phyloP scores from a whole-genome alignment of 2,888 invertebrate genomes.

The Elegia similella region DNA sequence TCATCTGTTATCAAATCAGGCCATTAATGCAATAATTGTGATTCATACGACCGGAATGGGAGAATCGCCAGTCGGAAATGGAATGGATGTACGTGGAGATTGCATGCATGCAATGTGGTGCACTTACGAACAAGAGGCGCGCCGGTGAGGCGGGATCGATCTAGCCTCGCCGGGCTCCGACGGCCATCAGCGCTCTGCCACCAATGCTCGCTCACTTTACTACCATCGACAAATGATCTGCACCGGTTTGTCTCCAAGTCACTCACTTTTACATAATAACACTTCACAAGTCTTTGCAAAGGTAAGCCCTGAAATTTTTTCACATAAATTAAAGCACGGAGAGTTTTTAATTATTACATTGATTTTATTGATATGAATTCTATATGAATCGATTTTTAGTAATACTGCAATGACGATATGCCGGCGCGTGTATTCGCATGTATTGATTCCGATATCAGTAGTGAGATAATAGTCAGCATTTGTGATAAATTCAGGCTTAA shows the following conservation, averaged over 20 bases:
- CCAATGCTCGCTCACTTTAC: slow-evolving; percentile 45
- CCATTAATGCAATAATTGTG: slow-evolving; percentile 10
- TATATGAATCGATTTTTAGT: too few species aligned
- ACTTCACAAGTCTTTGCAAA: slow-evolving; percentile 11
- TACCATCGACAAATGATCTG: slow-evolving; percentile 28
- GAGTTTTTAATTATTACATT: not conserved
- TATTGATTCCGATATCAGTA: slow-evolving; percentile 58
- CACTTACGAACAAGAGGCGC: slow-evolving; percentile 56
- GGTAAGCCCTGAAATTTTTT: not conserved
- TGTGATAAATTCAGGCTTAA: slow-evolving; percentile 50
- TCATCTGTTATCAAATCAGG: not conserved
- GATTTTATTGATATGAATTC: not conserved
- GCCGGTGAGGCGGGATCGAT: slow-evolving; percentile 66
- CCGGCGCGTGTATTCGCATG: slow-evolving; percentile 27
- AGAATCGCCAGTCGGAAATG: slow-evolving; percentile 14
- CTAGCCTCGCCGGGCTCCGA: slow-evolving; percentile 56
- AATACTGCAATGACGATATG: not conserved
- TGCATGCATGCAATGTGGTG: slow-evolving; percentile 29
- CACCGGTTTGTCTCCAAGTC: slow-evolving; percentile 21
- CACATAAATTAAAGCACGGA: slow-evolving; percentile 28
- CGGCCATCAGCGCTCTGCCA: slow-evolving; percentile 47
- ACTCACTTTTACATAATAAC: slow-evolving; percentile 12
- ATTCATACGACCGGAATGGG: slow-evolving; percentile 6
- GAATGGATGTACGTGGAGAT: slow-evolving; percentile 14
- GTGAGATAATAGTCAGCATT: slow-evolving; percentile 50